Evolutionary conservation across 2,888 invertebrate genomes (phyloP).

Genomic region (Cyclophora punctaria): DNA sequence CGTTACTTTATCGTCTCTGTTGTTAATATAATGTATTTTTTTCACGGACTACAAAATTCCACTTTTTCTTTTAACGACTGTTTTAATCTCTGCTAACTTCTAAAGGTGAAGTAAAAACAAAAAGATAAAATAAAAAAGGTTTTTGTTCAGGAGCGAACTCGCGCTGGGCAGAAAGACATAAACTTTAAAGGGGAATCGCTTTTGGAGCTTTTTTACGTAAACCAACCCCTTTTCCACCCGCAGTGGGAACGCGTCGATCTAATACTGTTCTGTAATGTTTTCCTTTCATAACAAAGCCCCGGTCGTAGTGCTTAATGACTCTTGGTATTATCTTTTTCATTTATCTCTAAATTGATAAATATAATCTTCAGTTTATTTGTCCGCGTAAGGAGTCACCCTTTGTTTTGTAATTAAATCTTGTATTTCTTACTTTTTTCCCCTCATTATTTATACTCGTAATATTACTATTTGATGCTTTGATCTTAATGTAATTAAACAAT

Average conservation of each 20-base stretch:
- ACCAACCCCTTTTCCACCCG: slow-evolving; percentile 21
- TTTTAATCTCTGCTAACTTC: slow-evolving; percentile 21
- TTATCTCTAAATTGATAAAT: too few species aligned
- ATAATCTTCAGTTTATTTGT: too few species aligned
- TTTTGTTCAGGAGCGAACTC: slow-evolving; percentile 20
- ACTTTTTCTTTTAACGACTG: slow-evolving; percentile 19
- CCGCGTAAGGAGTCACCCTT: too few species aligned
- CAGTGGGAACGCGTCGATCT: slow-evolving; percentile 18
- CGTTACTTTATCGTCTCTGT: slow-evolving; percentile 19
- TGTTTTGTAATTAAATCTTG: too few species aligned
- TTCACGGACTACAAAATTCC: slow-evolving; percentile 12
- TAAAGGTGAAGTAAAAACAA: slow-evolving; percentile 17
- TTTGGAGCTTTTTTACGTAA: slow-evolving; percentile 20
- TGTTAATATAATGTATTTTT: slow-evolving; percentile 15
- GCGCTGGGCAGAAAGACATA: slow-evolving; percentile 22
- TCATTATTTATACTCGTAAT: too few species aligned
- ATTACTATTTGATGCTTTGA: too few species aligned
- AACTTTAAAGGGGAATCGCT: slow-evolving; percentile 24
- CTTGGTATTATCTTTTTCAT: too few species aligned
- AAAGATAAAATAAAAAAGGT: slow-evolving; percentile 15
- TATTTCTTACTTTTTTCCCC: too few species aligned
- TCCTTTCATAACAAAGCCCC: slow-evolving; percentile 3
- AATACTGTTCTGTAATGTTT: slow-evolving; percentile 17
- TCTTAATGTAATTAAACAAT: slow-evolving; percentile 19
- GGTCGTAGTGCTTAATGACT: too few species aligned